phyloP scores from a whole-genome alignment of 2,113 vertebrate species.

The Centropristis striata region DNA sequence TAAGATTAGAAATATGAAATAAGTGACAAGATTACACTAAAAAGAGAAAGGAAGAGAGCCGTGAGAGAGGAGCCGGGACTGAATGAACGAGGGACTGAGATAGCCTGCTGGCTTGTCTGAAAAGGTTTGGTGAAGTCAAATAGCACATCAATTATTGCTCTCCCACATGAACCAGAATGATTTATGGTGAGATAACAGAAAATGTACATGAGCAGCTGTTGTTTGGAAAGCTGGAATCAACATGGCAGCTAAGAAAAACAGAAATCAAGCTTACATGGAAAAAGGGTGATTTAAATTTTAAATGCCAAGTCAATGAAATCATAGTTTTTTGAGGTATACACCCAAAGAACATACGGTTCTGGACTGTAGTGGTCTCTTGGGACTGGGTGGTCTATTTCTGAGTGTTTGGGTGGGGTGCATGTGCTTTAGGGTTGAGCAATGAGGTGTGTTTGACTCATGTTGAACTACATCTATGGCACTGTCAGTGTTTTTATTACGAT shows the following conservation, averaged over 20 bases:
- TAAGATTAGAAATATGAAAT: slow-evolving; percentile 9
- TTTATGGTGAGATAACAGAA: slow-evolving; percentile 8
- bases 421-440: slow-evolving; percentile 37
- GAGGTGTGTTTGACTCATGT: slow-evolving; percentile 39
- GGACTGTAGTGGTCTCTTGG: slow-evolving; percentile 38
- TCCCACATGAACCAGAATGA: slow-evolving; percentile 6
- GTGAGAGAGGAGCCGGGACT: not conserved
- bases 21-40: not conserved
- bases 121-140: slow-evolving; percentile 24
- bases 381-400: slow-evolving; percentile 52
- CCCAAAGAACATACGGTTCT: slow-evolving; percentile 14
- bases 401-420: slow-evolving; percentile 64
- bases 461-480: slow-evolving; percentile 27
- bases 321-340: slow-evolving; percentile 14
- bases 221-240: not conserved
- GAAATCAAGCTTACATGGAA: not conserved
- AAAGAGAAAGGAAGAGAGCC: not conserved
- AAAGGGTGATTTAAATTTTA: slow-evolving; percentile 30
- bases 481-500: slow-evolving; percentile 32
- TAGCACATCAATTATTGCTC: not conserved
- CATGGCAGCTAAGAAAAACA: not conserved
- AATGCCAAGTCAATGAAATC: slow-evolving; percentile 36
- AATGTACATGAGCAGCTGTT: not conserved
- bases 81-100: not conserved
- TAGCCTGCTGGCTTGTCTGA: slow-evolving; percentile 5